These are phyloP conservation scores for Callorhinus ursinus DNA, from an alignment of 2,113 vertebrate species.

Conservation along the genomic window DNA sequence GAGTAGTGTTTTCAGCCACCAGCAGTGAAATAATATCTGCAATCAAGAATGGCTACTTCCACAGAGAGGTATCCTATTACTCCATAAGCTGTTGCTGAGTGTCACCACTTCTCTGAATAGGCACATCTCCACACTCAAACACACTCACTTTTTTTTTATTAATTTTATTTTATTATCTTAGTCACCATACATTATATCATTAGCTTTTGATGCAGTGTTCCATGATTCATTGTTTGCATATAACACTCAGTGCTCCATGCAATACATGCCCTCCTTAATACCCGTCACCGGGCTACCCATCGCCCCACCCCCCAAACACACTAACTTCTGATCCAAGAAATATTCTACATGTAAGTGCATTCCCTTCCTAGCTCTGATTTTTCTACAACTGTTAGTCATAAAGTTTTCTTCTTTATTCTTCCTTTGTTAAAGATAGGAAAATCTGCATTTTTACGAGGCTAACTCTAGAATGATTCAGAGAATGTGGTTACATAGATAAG, in stretches of 20 bases:
- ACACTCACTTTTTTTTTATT: background rate
- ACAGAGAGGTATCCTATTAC: background rate
- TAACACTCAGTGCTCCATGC: too few relatives aligned
- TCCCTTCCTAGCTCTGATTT: background rate
- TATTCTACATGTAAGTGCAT: background rate
- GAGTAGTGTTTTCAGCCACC: background rate
- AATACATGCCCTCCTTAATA: too few relatives aligned
- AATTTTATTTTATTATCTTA: too few relatives aligned
- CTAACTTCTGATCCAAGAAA: background rate
- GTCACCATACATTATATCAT: too few relatives aligned
- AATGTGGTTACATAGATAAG: background rate
- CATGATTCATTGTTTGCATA: too few relatives aligned
- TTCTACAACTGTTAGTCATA: background rate
- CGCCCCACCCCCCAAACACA: too few relatives aligned
- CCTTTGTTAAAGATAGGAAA: background rate
- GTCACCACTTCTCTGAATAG: background rate
- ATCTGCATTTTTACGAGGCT: background rate
- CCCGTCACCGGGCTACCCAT: too few relatives aligned
- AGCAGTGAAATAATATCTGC: background rate
- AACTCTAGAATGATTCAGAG: slow-evolving; percentile 30
- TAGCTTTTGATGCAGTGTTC: too few relatives aligned
- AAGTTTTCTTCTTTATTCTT: background rate
- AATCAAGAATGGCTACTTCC: background rate
- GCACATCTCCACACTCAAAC: background rate
- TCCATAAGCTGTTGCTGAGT: background rate